Evolutionary conservation across 2,797 vertebrate genomes (phyloP).

Genomic region (Gastrophryne carolinensis): DNA sequence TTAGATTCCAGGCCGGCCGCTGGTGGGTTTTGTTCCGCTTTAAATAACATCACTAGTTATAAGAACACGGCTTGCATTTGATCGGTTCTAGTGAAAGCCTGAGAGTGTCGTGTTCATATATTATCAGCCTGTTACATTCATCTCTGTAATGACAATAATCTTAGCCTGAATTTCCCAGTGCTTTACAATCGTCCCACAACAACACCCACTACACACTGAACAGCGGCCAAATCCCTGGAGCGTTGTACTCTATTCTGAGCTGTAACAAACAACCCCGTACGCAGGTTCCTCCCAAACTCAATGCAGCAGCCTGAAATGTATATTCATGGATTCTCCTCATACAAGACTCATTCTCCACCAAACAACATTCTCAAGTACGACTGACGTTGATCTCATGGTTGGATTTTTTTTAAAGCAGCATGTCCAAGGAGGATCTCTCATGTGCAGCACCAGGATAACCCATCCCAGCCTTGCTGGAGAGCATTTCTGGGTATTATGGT

Average conservation of each 20-base stretch:
- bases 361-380: no score
- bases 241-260: conserved; percentile 63
- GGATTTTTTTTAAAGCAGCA: neutral
- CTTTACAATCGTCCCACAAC: neutral
- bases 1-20: no score
- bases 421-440: neutral
- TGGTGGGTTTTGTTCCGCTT: no score
- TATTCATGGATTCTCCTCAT: conserved; percentile 55
- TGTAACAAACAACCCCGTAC: conserved; percentile 16
- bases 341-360: conserved; percentile 49
- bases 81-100: no score
- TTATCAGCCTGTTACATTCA: neutral
- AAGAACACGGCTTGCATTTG: no score
- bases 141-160: neutral
- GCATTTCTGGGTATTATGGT: no score
- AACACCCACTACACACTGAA: conserved; percentile 56
- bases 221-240: conserved; percentile 58
- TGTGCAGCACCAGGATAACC: no score
- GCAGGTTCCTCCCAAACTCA: conserved; percentile 55
- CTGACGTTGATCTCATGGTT: neutral
- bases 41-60: no score
- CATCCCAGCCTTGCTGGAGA: no score
- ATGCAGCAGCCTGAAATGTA: conserved; percentile 25
- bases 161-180: neutral
- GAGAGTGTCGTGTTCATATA: no score